Base-by-base conservation (phyloP, 2,888 invertebrate genomes). In the Anorthoa munda region DNA sequence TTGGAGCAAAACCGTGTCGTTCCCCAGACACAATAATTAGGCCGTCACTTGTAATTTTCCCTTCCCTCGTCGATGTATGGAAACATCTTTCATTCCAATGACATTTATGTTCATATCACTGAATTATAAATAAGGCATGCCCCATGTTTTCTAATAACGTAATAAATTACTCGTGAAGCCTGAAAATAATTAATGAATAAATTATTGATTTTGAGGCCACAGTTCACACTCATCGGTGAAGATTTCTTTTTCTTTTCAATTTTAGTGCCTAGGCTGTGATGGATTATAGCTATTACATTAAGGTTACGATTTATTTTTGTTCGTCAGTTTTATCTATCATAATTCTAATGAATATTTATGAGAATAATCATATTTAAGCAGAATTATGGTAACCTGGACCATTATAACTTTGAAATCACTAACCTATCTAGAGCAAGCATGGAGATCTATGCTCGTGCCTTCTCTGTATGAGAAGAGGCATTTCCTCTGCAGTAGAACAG, bases 51-150 rank as follows among this genome's bases (percentile, higher is more conserved):
- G 75, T 66, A 65, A 69, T 68, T 67, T 72, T 68, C 58, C 26
- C 23, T 56, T 72, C 59, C 69, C 64, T 66, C 17, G 60, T 72
- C 64, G 67, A 76, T 65, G 53, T 72, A 64, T 67, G 66, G 56
- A 60, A 68, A 71, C 74, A 81, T 81, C 68, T 70, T 75, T 82
- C 51, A 69, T 75, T 78, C 70, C 12, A 68, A 75, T 71, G 82
- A 82, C 68, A 75, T 78, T 75, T 68, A 71, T 66, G 73, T 75
- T 75, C 64, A 66, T 56, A 67, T 60, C 58, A 71, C 68, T 78
- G 81, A 82, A 82, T 81, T 79, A 79, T 82, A 82, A 72, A 81
- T 82, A 60, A 69, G 69, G n/a, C 66, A 48, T 46, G 64, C 56
- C 66, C 61, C n/a, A 31, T 71, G 48, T 79, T 79, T 71, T 71